Conservation (phyloP, 2,888 invertebrate species). For the Clepsis dumicolana region DNA sequence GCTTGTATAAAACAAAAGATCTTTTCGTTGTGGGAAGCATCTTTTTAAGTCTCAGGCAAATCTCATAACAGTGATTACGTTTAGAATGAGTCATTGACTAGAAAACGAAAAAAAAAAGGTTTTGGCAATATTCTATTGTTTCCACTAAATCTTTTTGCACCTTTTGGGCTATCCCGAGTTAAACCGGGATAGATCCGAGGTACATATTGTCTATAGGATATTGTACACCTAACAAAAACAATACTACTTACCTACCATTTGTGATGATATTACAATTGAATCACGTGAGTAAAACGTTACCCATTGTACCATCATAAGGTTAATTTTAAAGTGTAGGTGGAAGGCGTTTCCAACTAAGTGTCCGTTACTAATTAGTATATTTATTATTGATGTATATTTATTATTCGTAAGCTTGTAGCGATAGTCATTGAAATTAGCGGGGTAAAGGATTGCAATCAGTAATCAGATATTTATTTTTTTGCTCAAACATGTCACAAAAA, state of each 20-base stretch:
- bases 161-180: background rate
- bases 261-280: background rate
- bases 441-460: too few relatives aligned
- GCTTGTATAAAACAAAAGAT: background rate
- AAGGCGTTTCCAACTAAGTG: constrained; percentile 44
- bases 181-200: background rate
- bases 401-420: background rate
- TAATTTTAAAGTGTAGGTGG: constrained; percentile 46
- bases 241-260: too few relatives aligned
- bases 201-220: too few relatives aligned
- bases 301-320: background rate
- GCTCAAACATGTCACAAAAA: too few relatives aligned
- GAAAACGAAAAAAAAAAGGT: background rate
- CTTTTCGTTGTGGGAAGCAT: too few relatives aligned
- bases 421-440: too few relatives aligned
- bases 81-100: background rate
- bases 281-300: background rate
- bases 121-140: background rate
- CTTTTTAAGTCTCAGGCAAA: background rate
- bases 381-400: constrained; percentile 14
- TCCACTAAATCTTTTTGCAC: background rate
- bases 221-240: too few relatives aligned
- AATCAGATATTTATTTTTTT: too few relatives aligned
- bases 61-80: background rate
- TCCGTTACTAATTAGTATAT: constrained; percentile 39